These are phyloP conservation scores for Drosophila formosana DNA, from an alignment of 2,888 invertebrate genomes.

Conservation along the genomic window DNA sequence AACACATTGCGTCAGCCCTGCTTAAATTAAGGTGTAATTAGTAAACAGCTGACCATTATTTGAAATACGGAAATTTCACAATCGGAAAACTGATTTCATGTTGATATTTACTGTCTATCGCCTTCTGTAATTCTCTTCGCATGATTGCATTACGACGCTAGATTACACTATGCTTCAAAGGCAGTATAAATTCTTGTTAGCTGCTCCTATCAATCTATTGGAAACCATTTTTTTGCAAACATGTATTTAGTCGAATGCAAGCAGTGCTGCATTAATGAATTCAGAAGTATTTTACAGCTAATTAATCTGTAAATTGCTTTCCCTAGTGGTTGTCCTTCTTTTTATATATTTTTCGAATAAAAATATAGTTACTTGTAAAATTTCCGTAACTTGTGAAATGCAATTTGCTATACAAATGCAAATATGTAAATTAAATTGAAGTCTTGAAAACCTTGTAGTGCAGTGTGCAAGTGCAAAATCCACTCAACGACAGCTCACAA, in stretches of 20 bases:
- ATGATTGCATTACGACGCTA: conserved; percentile 20
- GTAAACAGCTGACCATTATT: neutral
- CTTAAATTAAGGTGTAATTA: conserved; percentile 3
- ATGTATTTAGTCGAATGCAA: too few species aligned
- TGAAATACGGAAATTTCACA: conserved; percentile 11
- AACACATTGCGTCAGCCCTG: conserved; percentile 21
- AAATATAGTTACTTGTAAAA: too few species aligned
- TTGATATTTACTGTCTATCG: conserved; percentile 23
- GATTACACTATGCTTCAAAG: conserved; percentile 37
- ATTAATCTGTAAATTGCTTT: too few species aligned
- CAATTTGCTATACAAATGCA: too few species aligned
- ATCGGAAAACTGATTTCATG: conserved; percentile 34
- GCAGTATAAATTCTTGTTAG: too few species aligned
- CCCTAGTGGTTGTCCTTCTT: too few species aligned
- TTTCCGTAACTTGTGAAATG: too few species aligned
- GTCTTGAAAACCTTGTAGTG: conserved; percentile 19
- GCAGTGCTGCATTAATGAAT: too few species aligned
- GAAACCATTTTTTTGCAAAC: too few species aligned
- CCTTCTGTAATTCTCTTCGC: conserved; percentile 36
- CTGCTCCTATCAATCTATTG: too few species aligned
- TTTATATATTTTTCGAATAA: too few species aligned
- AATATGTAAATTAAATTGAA: neutral
- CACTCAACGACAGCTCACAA: conserved; percentile 7
- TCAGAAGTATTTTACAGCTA: too few species aligned
- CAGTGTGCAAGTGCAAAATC: conserved; percentile 50